phyloP scores from a whole-genome alignment of 2,113 vertebrate species.

The Poeciliopsis turrubarensis region DNA sequence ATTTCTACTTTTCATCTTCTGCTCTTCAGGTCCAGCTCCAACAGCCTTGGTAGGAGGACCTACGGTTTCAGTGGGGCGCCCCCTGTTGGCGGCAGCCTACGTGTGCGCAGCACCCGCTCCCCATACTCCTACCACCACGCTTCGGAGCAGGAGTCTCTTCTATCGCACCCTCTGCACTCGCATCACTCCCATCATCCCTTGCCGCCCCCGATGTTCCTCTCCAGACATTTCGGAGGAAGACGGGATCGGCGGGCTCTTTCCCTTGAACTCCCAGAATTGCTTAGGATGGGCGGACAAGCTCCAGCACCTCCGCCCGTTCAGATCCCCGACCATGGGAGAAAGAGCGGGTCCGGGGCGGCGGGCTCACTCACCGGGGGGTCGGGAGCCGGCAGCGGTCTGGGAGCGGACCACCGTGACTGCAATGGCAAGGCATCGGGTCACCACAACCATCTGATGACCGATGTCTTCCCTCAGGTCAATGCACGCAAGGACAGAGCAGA shows the following conservation, averaged over 20 bases:
- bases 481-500: conserved; percentile 83
- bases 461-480: conserved; percentile 92
- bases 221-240: conserved; percentile 50
- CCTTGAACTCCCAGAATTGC: conserved; percentile 86
- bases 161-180: conserved; percentile 71
- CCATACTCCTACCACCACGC: conserved; percentile 77
- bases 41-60: conserved; percentile 87
- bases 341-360: conserved; percentile 58
- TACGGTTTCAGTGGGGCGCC: conserved; percentile 59
- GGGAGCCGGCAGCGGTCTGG: conserved; percentile 25
- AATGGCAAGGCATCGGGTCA: conserved; percentile 88
- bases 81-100: conserved; percentile 76
- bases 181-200: conserved; percentile 60
- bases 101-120: conserved; percentile 75
- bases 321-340: conserved; percentile 64
- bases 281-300: conserved; percentile 68
- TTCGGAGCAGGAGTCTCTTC: conserved; percentile 88
- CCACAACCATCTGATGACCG: conserved; percentile 77
- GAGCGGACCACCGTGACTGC: conserved; percentile 86
- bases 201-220: conserved; percentile 63
- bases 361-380: conserved; percentile 55
- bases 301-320: conserved; percentile 20
- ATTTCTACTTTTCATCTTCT: background rate
- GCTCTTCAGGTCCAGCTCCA: conserved; percentile 87
- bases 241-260: conserved; percentile 87